Evolutionary conservation across 2,888 invertebrate species (phyloP), one percentile per base, ranked within the genome.

Genomic region (Isotomurus palustris): DNA sequence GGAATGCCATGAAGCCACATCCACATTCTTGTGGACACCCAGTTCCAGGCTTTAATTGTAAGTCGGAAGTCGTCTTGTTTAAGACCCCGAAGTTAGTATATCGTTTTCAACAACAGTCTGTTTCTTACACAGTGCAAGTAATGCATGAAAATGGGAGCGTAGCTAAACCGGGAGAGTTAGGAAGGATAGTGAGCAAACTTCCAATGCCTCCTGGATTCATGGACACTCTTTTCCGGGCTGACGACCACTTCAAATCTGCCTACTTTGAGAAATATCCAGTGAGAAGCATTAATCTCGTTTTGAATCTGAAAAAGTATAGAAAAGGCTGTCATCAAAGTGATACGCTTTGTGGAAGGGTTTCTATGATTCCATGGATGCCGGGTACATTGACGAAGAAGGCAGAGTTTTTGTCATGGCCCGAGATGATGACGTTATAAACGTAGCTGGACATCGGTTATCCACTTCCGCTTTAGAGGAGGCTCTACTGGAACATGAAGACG

Each of bases 351-450:
- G n/a, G n/a, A 72, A 90, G 89, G 90, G 89, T 3, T 91, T 84
- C 75, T 91, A 95, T 73, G 93, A 94, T 73, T 94, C 94, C 0
- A 93, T 93, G 88, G 95, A 95, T 74, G 91, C 91, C 1, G 95
- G 94, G 0, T 90, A 87, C 75, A 81, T 84, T 56, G 91, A 91
- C 72, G 82, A 85, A 53, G 83, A 85, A 66, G 91, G 91, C 0
- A 88, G 88, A 54, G 81, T 95, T 2, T 91, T 86, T 76, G 91
- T 95, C 14, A 89, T 91, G 50, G 88, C 93, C 0, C 80, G 95
- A 29, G 91, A 90, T 59, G 95, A 95, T 77, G 95, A 95, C 76
- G 88, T 92, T 59, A 94, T 95, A 71, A 95, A 95, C 74, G 94
- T 95, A 1, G 91, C 95, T 0, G 95, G 94, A 0, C 94, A 94